Evolutionary conservation across 2,113 vertebrate genomes (phyloP), one percentile per base, ranked within the genome.

Genomic region (Chlorodrepanis virens): DNA sequence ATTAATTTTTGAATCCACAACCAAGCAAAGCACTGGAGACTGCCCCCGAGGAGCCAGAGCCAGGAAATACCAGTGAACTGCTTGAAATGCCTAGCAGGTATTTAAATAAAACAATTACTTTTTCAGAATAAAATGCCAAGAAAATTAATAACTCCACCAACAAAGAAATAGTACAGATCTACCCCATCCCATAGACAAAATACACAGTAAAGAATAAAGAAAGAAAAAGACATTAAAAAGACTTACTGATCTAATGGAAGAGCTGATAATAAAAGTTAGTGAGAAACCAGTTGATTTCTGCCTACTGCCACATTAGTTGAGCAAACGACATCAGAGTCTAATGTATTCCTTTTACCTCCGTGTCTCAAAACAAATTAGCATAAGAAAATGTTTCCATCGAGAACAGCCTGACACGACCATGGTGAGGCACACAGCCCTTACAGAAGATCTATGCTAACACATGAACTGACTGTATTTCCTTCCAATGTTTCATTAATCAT

Each of bases 401-500:
- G 92, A 88, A 83, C 4, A 85, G 82, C 57, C 83, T 87, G 82
- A 13, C 69, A 72, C 16, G 0, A 71, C 42, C 3, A 2, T 11
- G 1, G 37, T 23, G 65, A n/a, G 50, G 88, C 61, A 83, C 75
- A 44, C 49, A 90, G 83, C 40, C 72, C 37, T 85, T 28, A 39
- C 80, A 57, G 57, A 33, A 72, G 68, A 96, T 94, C 88, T 96
- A 77, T 93, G 92, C 94, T 90, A 96, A 89, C 76, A 53, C 83
- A 76, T 3, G 0, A 29, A 90, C 91, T 56, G 77, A 45, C 94
- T 9, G 47, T 74, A 44, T 93, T 93, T 74, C 85, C 61, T 96
- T 93, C 92, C 92, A 95, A 87, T 96, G 93, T 93, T 95, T 96
- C 95, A 95, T 93, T 96, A 90, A 97, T 96, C 49, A 20, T 75